These are phyloP conservation scores for Venusia cambrica DNA, from an alignment of 2,888 invertebrate species.

Conservation along the genomic window DNA sequence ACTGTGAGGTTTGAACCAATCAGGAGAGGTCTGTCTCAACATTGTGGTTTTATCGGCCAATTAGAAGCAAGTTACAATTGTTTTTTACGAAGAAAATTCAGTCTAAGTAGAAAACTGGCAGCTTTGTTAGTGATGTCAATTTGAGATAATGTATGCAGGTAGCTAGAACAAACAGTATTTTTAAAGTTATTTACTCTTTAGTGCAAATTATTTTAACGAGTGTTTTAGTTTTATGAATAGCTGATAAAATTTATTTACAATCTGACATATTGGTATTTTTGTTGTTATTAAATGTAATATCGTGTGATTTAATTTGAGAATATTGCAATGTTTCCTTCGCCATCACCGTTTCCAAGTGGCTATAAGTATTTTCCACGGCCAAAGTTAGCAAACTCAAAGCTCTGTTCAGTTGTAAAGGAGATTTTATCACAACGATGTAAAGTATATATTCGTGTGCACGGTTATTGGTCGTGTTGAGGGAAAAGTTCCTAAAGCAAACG, in stretches of 20 bases:
- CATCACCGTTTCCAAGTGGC: conserved; percentile 3
- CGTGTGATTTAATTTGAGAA: no score
- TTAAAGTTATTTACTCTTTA: conserved; percentile 15
- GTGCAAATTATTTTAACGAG: conserved; percentile 15
- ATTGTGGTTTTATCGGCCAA: neutral
- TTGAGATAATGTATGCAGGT: conserved; percentile 13
- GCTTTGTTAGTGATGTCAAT: conserved; percentile 16
- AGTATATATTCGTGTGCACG: conserved; percentile 25
- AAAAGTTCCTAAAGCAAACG: conserved; percentile 30
- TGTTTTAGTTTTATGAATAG: conserved; percentile 7
- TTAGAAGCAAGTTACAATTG: neutral
- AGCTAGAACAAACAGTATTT: conserved; percentile 20
- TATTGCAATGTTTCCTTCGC: neutral
- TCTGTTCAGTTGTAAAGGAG: conserved; percentile 20
- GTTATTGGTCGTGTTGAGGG: conserved; percentile 29
- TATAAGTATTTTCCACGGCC: no score
- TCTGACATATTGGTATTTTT: no score
- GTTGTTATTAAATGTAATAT: no score
- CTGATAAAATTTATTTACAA: conserved; percentile 20
- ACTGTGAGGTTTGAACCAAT: no score
- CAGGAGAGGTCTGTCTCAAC: no score
- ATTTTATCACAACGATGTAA: conserved; percentile 21
- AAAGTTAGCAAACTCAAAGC: no score
- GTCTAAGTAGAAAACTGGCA: conserved; percentile 10
- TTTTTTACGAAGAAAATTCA: neutral